Percentiles rank a stretch among this genome's conserved stretches.
Conservation (phyloP, 2,797 vertebrate genomes). For the Pantherophis alleghaniensis region DNA sequence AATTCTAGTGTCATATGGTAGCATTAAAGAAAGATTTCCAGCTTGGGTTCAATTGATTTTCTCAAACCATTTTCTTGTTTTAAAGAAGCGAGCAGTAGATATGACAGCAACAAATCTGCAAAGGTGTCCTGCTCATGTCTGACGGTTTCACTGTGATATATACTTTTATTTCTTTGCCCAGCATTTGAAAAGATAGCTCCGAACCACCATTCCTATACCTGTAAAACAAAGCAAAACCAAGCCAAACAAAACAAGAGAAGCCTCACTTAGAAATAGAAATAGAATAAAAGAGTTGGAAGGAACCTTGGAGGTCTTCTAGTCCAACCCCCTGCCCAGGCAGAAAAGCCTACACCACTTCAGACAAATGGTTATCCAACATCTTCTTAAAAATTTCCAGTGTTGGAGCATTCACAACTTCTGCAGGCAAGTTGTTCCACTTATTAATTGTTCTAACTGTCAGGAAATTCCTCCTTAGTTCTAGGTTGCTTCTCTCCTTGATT, state of each 20-base stretch:
- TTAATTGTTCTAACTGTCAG: no score
- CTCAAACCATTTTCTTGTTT: neutral
- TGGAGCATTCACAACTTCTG: no score
- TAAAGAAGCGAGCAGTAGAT: neutral
- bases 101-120: conserved; percentile 10
- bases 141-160: neutral
- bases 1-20: neutral
- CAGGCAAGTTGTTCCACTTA: no score
- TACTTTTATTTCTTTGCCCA: neutral
- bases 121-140: neutral
- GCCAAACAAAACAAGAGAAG: neutral
- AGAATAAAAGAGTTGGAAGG: no score
- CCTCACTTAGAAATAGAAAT: no score
- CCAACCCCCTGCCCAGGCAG: no score
- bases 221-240: neutral
- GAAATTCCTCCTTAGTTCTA: no score
- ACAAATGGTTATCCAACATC: no score
- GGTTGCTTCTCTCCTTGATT: no score
- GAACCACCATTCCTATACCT: neutral
- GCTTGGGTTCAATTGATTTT: accelerated
- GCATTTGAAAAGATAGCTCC: neutral
- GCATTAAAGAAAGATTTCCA: neutral
- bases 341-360: no score
- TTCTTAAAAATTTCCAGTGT: no score
- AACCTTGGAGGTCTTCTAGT: no score